A percentile compares a stretch with the other conserved stretches of the same genome.
phyloP scores from a whole-genome alignment of 2,113 vertebrate species.

The Nycticorax nycticorax region DNA sequence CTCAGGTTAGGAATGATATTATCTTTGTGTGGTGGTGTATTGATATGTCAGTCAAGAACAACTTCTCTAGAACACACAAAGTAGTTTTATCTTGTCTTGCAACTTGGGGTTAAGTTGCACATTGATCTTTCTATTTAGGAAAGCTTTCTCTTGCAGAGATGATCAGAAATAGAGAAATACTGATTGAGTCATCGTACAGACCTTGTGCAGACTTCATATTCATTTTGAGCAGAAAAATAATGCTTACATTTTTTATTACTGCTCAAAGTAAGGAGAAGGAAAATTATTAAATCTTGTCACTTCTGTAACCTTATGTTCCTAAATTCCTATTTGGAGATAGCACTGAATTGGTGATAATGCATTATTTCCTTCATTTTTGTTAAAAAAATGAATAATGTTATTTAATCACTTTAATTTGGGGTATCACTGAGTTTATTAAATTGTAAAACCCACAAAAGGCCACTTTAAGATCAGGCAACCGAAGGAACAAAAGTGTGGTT shows the following conservation, averaged over 20 bases:
- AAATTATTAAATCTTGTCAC: not conserved
- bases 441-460: not conserved
- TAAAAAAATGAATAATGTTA: not conserved
- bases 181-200: not conserved
- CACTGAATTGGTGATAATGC: not conserved
- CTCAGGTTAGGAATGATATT: not conserved
- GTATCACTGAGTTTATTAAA: not conserved
- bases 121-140: not conserved
- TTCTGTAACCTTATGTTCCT: not conserved
- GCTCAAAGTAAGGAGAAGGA: not conserved
- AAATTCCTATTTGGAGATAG: not conserved
- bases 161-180: not conserved
- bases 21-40: not conserved
- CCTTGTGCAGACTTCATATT: not conserved
- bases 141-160: not conserved
- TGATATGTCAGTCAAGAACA: not conserved
- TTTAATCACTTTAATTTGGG: not conserved
- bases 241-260: not conserved
- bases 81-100: not conserved
- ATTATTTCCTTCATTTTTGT: not conserved
- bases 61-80: not conserved
- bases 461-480: not conserved
- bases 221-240: not conserved
- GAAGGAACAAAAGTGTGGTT: not conserved
- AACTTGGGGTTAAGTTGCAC: not conserved